A percentile compares a stretch with the other conserved stretches of the same genome.
Evolutionary conservation across 2,888 invertebrate genomes (phyloP).

Genomic region (Drosophila limbata): DNA sequence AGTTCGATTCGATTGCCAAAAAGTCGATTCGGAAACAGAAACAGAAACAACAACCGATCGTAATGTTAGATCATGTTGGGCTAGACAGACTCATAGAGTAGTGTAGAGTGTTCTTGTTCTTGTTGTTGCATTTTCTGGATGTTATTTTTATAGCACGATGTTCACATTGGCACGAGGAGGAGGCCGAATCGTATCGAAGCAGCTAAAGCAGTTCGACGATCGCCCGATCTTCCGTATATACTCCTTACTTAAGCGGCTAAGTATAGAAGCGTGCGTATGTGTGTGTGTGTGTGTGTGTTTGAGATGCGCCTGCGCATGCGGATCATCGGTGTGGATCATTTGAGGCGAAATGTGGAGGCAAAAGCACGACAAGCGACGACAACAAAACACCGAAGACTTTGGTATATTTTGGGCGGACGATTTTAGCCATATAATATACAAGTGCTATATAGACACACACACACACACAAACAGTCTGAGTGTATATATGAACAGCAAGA

Average conservation of each 20-base stretch:
- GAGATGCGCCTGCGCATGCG: constrained; percentile 70
- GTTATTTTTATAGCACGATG: constrained; percentile 69
- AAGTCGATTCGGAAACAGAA: constrained; percentile 54
- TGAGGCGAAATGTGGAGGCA: constrained; percentile 52
- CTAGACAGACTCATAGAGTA: constrained; percentile 23
- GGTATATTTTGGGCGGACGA: constrained; percentile 64
- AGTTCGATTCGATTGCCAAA: constrained; percentile 57
- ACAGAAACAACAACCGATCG: constrained; percentile 33
- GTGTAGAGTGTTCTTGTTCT: constrained; percentile 4
- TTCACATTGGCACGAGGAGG: constrained; percentile 30
- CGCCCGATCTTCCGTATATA: constrained; percentile 60
- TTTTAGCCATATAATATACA: constrained; percentile 55
- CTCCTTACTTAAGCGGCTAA: constrained; percentile 59
- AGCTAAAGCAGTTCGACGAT: constrained; percentile 62
- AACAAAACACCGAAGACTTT: constrained; percentile 34
- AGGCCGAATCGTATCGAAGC: constrained; percentile 33
- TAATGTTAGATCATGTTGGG: constrained; percentile 63
- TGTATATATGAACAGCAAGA: constrained; percentile 45
- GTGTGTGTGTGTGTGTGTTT: constrained; percentile 24
- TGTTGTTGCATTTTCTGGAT: constrained; percentile 41
- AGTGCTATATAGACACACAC: constrained; percentile 27
- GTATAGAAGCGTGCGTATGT: constrained; percentile 56
- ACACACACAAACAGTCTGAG: constrained; percentile 2
- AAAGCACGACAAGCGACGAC: constrained; percentile 31
- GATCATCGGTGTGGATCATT: constrained; percentile 63